These are phyloP conservation scores for Eufriesea mexicana DNA, from an alignment of 1,140 invertebrate genomes.

Conservation along the genomic window DNA sequence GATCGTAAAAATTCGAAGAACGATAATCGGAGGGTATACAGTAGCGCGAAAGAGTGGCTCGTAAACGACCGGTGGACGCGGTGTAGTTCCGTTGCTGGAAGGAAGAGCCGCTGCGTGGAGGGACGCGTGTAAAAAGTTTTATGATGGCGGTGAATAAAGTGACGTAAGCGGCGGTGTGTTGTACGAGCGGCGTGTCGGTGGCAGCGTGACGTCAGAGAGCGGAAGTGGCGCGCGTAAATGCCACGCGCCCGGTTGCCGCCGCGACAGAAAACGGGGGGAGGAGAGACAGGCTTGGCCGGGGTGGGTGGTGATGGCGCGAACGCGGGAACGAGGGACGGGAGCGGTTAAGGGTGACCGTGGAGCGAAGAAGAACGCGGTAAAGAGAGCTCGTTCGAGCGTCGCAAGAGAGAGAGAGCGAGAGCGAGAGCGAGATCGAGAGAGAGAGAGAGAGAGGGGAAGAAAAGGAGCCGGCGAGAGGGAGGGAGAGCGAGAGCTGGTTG, in stretches of 20 bases:
- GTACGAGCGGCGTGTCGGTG: conserved; percentile 69
- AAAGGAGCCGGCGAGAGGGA: conserved; percentile 24
- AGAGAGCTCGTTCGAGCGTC: neutral
- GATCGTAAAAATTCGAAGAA: no score
- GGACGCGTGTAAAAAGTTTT: conserved; percentile 80
- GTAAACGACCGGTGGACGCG: neutral
- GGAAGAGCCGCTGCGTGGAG: neutral
- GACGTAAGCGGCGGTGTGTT: conserved; percentile 79
- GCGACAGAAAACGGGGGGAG: conserved; percentile 20
- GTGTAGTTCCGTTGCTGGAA: no score
- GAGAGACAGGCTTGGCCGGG: conserved; percentile 21
- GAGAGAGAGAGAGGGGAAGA: conserved; percentile 37
- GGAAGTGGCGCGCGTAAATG: conserved; percentile 77
- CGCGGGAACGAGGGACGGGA: conserved; percentile 5
- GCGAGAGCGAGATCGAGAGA: conserved; percentile 35
- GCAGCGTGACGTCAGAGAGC: conserved; percentile 76
- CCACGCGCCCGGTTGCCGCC: conserved; percentile 69
- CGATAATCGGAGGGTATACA: no score
- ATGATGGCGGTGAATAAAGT: conserved; percentile 82
- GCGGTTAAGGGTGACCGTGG: conserved; percentile 55
- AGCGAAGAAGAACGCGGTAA: conserved; percentile 26
- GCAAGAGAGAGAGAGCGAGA: neutral
- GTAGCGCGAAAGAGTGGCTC: neutral
- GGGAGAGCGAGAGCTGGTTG: conserved; percentile 59
- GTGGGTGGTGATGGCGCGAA: conserved; percentile 46